A percentile compares a stretch with the other conserved stretches of the same genome.
Conservation (phyloP, 2,797 vertebrate genomes). For the Streptopelia turtur region DNA sequence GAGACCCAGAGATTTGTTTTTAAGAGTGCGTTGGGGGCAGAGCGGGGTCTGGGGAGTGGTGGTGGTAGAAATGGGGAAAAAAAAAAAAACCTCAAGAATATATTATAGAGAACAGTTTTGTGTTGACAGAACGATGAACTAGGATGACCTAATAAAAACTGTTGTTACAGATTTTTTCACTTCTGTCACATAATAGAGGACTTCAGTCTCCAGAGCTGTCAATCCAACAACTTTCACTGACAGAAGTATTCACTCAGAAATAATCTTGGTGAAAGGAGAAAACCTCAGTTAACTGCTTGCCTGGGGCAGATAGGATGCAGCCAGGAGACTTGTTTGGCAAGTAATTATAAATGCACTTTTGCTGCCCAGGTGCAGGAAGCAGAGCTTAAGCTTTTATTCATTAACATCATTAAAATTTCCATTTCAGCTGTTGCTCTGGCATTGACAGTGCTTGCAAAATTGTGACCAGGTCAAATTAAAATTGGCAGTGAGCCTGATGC, state of each 20-base stretch:
- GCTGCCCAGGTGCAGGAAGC: conserved; percentile 58
- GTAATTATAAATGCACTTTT: conserved; percentile 70
- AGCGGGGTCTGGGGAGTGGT: not conserved
- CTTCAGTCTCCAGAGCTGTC: conserved; percentile 65
- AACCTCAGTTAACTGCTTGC: conserved; percentile 67
- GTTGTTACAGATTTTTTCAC: conserved; percentile 43
- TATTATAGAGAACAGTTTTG: conserved; percentile 12
- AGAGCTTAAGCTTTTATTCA: conserved; percentile 63
- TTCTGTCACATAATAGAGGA: conserved; percentile 54
- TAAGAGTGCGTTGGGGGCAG: not conserved
- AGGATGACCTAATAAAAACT: conserved; percentile 67
- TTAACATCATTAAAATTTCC: conserved; percentile 73
- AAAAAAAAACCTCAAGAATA: not conserved
- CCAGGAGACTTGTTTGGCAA: conserved; percentile 58
- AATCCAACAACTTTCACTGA: conserved; percentile 50
- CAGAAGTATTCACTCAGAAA: conserved; percentile 57
- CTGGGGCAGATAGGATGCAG: conserved; percentile 54
- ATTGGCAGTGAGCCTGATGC: conserved; percentile 28
- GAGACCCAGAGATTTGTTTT: not conserved
- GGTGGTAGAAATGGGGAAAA: not conserved
- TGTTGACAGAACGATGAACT: conserved; percentile 58
- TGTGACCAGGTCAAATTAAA: conserved; percentile 48
- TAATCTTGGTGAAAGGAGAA: conserved; percentile 50
- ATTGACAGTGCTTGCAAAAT: conserved; percentile 45
- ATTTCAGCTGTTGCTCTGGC: conserved; percentile 57